Percentiles rank a stretch among this genome's conserved stretches.
phyloP scores from a whole-genome alignment of 2,113 vertebrate genomes.

The Gorsachius goisagi region DNA sequence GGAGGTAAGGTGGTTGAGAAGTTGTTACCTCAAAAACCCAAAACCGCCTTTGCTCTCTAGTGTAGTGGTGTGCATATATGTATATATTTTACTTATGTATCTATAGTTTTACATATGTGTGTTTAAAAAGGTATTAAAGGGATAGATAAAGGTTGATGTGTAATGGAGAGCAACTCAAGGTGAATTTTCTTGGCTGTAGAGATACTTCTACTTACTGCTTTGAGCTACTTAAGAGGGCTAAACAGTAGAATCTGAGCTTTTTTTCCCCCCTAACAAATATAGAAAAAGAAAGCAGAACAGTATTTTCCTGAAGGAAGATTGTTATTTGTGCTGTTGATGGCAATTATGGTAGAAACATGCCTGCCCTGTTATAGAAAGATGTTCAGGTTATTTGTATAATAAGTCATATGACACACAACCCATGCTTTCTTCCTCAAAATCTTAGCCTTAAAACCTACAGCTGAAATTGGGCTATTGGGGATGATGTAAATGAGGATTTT shows the following conservation, averaged over 20 bases:
- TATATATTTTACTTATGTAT: rapidly evolving
- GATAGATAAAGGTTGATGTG: not conserved
- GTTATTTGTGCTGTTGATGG: not conserved
- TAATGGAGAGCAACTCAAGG: not conserved
- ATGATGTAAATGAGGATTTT: not conserved
- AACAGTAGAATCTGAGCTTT: not conserved
- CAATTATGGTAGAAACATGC: not conserved
- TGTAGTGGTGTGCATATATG: rapidly evolving
- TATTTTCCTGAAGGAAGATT: not conserved
- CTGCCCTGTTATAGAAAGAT: not conserved
- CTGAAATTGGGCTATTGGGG: not conserved
- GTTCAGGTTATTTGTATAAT: not conserved
- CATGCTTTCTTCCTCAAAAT: slow-evolving; percentile 6
- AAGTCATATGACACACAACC: not conserved
- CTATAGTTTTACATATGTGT: rapidly evolving
- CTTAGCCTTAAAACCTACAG: not conserved
- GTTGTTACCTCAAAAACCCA: not conserved
- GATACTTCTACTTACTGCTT: not conserved
- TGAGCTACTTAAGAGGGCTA: not conserved
- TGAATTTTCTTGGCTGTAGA: not conserved
- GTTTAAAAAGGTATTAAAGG: rapidly evolving
- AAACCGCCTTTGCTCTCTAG: not conserved
- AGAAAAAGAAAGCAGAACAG: not conserved
- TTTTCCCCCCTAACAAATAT: not conserved
- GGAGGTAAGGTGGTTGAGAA: not conserved